Base-by-base conservation (phyloP, 2,888 invertebrate species). In the Drosophila kokeensis region DNA sequence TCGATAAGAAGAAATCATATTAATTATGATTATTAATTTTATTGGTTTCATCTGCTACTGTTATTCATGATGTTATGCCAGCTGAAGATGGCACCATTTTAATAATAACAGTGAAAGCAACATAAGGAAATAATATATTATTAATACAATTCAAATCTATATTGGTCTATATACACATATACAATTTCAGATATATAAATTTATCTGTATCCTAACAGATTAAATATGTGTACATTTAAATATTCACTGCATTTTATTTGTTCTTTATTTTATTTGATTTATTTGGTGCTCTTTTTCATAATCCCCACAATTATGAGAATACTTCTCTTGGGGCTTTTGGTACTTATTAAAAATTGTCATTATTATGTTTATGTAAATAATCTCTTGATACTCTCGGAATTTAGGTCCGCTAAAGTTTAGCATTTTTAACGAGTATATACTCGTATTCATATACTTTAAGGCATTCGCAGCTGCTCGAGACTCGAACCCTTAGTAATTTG, bases 1-100 rank as follows among this genome's bases (percentile, higher is more conserved):
- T 84, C 87, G 90, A 89, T 75, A 76, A 83, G 74, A 79, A 68
- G 67, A 87, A 90, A 90, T 90, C 87, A 90, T 89, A 85, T 87
- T 82, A 87, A 89, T 87, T 83, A 74, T 74, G 70, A 73, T 83
- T 87, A 87, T 86, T 83, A 58, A 74, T 87, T 87, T 89, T 80
- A 89, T 87, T 84, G 78, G 78, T 57, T 77, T 71, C 82, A 87
- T 77, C 75, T 83, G 89, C 82, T 72, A 55, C 59, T 60, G 45
- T 48, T 53, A 2, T 40, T 30, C n/a, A n/a, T 29, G 38, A n/a
- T 29, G 38, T 13, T 53, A 27, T n/a, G 58, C 36, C 52, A 58
- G 32, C 45, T 21, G 52, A 69, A 68, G 49, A 69, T 69, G 55
- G 1, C 42, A 57, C 32, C 48, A 27, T 38, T 38, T 32, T 29